Percentiles rank a stretch among this genome's conserved stretches.
These are phyloP conservation scores for Neodon shergylaensis DNA, from an alignment of 2,113 vertebrate species.

Conservation along the genomic window DNA sequence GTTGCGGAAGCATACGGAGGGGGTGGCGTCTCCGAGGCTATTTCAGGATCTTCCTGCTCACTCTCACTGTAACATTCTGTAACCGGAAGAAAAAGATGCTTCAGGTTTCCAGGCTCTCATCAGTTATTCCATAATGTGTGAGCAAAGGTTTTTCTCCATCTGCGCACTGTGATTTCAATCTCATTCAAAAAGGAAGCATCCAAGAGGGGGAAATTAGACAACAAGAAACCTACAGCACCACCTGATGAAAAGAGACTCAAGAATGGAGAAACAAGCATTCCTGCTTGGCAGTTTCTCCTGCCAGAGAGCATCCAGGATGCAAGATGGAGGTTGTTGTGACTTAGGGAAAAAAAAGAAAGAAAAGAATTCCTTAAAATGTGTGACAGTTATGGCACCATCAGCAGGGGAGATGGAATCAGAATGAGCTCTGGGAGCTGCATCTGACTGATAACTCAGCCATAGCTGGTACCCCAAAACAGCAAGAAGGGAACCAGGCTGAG, in stretches of 20 bases:
- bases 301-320: not conserved
- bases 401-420: not conserved
- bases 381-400: not conserved
- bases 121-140: not conserved
- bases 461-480: not conserved
- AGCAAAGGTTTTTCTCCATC: constrained; percentile 44
- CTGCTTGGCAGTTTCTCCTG: not conserved
- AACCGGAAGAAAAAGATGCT: constrained; percentile 52
- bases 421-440: not conserved
- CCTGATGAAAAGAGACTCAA: not conserved
- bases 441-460: not conserved
- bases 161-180: not conserved
- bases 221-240: not conserved
- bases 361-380: not conserved
- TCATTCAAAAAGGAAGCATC: not conserved
- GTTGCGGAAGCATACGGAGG: constrained; percentile 87
- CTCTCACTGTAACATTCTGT: constrained; percentile 97
- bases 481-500: not conserved
- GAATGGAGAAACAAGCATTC: not conserved
- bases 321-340: not conserved
- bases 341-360: not conserved
- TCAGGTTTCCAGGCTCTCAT: not conserved
- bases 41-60: constrained; percentile 94
- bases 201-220: not conserved
- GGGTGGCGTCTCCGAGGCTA: constrained; percentile 87